A percentile compares a stretch with the other conserved stretches of the same genome.
phyloP scores from a whole-genome alignment of 2,888 invertebrate genomes.

The Lutraria lutraria region DNA sequence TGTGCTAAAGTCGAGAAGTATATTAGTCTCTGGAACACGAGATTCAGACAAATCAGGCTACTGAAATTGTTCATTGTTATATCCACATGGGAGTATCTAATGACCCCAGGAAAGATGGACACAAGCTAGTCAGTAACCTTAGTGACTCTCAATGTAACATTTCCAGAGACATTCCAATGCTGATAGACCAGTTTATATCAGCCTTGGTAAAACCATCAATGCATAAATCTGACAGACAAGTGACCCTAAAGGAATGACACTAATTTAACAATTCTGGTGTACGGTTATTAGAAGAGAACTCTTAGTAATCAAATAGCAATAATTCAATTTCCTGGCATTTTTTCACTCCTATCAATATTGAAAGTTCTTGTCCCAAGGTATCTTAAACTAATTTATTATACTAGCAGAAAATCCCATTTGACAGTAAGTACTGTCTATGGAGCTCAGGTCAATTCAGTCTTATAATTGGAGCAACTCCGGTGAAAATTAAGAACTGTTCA shows the following conservation, averaged over 20 bases:
- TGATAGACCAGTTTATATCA: neutral
- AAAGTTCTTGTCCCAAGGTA: neutral
- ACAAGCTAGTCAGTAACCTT: neutral
- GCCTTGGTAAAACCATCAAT: conserved; percentile 1
- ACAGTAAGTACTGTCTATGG: neutral
- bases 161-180: neutral
- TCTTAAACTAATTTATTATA: neutral
- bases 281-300: neutral
- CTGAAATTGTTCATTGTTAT: neutral
- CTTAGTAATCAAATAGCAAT: conserved; percentile 6
- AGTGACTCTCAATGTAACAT: neutral
- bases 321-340: neutral
- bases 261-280: neutral
- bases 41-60: neutral
- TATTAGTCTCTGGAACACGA: neutral
- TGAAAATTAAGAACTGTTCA: too few species aligned
- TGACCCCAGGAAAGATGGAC: neutral
- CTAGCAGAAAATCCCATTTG: neutral
- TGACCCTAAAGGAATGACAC: neutral
- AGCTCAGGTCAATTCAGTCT: neutral
- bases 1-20: neutral
- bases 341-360: neutral
- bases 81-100: neutral
- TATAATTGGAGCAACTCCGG: neutral
- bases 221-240: conserved; percentile 4